These are phyloP conservation scores for Drosophila sordidula DNA, from an alignment of 2,888 invertebrate species.

Conservation along the genomic window DNA sequence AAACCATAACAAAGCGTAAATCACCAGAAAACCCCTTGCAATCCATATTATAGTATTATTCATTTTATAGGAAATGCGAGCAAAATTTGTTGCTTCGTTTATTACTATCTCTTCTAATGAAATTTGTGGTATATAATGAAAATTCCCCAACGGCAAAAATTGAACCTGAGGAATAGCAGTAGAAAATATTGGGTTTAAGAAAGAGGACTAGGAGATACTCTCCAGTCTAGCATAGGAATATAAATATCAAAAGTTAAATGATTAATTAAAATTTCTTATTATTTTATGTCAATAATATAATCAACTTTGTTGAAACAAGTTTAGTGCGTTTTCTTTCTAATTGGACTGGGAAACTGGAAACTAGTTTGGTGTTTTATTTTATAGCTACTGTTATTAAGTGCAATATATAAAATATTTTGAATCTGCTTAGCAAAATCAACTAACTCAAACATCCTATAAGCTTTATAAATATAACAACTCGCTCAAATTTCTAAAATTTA, in stretches of 20 bases:
- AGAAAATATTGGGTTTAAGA: no score
- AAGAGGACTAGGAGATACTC: no score
- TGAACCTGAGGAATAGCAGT: no score
- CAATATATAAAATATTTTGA: neutral
- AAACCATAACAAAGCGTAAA: neutral
- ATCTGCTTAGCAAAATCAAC: neutral
- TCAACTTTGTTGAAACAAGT: neutral
- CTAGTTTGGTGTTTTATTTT: neutral
- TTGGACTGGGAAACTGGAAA: neutral
- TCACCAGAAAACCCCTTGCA: constrained; percentile 1
- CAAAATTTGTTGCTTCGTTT: neutral
- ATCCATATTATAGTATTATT: neutral
- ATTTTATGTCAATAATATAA: no score
- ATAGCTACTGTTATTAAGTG: neutral
- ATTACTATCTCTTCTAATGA: neutral
- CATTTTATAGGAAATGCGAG: neutral
- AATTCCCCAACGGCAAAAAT: constrained; percentile 5
- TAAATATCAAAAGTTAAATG: no score
- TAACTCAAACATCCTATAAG: neutral
- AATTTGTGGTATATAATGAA: neutral
- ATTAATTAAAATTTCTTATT: no score
- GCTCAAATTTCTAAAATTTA: no score
- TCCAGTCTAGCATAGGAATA: no score
- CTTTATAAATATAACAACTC: no score
- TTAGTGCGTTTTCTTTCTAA: neutral